Evolutionary conservation across 2,113 vertebrate genomes (phyloP).

Genomic region (Phalacrocorax aristotelis): DNA sequence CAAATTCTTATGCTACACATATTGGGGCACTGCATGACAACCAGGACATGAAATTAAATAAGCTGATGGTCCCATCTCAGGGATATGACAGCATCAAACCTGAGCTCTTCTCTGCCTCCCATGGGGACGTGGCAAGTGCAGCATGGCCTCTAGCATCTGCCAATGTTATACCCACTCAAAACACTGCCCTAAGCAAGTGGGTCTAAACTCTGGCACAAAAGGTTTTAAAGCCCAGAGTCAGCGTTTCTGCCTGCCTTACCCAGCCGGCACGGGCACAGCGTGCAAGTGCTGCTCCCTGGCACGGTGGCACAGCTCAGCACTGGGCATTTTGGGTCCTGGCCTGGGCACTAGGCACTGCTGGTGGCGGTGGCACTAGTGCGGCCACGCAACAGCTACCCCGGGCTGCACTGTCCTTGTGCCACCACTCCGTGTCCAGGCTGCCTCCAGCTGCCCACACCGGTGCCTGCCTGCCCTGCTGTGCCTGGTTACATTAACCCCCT

Average conservation of each 20-base stretch:
- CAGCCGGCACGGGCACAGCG: accelerated
- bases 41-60: background rate
- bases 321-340: accelerated
- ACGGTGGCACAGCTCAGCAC: accelerated
- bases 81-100: background rate
- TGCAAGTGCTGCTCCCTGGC: background rate
- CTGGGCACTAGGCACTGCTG: background rate
- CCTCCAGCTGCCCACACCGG: background rate
- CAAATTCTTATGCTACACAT: accelerated
- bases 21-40: background rate
- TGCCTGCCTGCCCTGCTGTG: background rate
- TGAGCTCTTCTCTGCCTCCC: background rate
- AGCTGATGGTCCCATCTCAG: background rate
- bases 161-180: accelerated
- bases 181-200: accelerated
- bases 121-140: accelerated
- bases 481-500: background rate
- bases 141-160: background rate
- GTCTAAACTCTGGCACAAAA: background rate
- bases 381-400: accelerated
- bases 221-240: background rate
- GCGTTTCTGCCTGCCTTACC: background rate
- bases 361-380: background rate
- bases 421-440: accelerated
- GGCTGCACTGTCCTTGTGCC: background rate